phyloP scores from a whole-genome alignment of 2,113 vertebrate genomes.

The Megalops atlanticus region DNA sequence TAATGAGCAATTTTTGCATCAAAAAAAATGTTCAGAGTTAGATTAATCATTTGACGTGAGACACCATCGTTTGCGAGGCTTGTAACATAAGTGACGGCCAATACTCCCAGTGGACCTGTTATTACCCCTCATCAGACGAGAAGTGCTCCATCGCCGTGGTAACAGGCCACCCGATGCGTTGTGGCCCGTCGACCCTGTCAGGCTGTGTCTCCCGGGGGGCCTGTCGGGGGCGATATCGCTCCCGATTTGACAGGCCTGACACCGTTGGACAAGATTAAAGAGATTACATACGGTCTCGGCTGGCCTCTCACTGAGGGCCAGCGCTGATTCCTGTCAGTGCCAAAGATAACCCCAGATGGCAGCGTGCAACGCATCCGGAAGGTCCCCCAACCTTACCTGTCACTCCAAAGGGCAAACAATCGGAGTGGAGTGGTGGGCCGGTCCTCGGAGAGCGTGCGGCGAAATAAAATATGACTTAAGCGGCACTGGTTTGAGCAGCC shows the following conservation, averaged over 20 bases:
- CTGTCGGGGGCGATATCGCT: background rate
- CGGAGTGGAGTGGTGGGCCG: too few species aligned
- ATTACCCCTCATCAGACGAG: background rate
- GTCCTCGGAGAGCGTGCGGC: too few species aligned
- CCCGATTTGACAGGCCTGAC: conserved; percentile 11
- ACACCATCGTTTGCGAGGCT: background rate
- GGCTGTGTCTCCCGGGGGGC: background rate
- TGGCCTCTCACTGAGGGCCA: background rate
- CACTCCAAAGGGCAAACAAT: too few species aligned
- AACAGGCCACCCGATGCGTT: background rate
- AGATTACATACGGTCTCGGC: background rate
- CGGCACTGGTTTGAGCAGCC: too few species aligned
- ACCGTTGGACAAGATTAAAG: conserved; percentile 11
- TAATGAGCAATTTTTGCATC: background rate
- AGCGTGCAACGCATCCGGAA: too few species aligned
- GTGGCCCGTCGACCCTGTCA: background rate
- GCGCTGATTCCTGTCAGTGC: background rate
- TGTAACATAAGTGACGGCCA: background rate
- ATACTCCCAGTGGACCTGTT: background rate
- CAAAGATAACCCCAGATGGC: too few species aligned
- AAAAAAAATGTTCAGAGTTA: background rate
- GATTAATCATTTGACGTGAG: background rate
- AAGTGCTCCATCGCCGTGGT: background rate
- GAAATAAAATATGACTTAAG: too few species aligned
- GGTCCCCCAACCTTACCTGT: too few species aligned